phyloP scores from a whole-genome alignment of 2,888 invertebrate species.

The Callosobruchus maculatus region DNA sequence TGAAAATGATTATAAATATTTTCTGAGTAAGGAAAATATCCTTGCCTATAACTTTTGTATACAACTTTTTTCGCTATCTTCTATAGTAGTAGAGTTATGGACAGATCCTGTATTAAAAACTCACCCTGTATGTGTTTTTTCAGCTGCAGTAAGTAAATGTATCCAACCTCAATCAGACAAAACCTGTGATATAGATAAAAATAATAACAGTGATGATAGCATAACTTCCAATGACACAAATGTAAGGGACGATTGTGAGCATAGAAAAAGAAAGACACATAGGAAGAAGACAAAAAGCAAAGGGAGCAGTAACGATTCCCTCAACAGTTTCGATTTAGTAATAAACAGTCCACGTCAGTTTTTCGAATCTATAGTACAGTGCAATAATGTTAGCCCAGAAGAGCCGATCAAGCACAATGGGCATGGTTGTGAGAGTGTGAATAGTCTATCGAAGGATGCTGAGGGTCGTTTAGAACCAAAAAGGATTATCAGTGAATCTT shows the following conservation, averaged over 20 bases:
- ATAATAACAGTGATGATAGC: constrained; percentile 13
- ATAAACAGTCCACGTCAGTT: constrained; percentile 6
- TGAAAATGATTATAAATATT: no score
- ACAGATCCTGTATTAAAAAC: no score
- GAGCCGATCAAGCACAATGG: not conserved
- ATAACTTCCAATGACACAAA: not conserved
- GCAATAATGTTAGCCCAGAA: not conserved
- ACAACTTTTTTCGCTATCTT: no score
- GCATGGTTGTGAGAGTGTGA: not conserved
- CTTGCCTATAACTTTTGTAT: no score
- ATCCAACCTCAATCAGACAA: not conserved
- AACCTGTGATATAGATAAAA: constrained; percentile 15
- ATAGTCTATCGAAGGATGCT: not conserved
- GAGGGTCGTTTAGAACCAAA: not conserved
- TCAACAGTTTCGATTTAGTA: constrained; percentile 4
- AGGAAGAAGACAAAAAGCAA: constrained; percentile 1
- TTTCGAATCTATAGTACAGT: constrained; percentile 3
- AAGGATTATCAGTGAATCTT: not conserved
- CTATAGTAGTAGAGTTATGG: no score
- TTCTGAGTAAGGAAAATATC: no score
- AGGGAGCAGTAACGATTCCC: constrained; percentile 1
- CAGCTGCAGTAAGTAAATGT: not conserved
- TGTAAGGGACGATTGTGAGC: constrained; percentile 1
- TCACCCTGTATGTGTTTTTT: not conserved
- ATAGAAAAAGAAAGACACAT: constrained; percentile 3